phyloP scores from a whole-genome alignment of 2,797 vertebrate genomes.

The Sciaenops ocellatus region DNA sequence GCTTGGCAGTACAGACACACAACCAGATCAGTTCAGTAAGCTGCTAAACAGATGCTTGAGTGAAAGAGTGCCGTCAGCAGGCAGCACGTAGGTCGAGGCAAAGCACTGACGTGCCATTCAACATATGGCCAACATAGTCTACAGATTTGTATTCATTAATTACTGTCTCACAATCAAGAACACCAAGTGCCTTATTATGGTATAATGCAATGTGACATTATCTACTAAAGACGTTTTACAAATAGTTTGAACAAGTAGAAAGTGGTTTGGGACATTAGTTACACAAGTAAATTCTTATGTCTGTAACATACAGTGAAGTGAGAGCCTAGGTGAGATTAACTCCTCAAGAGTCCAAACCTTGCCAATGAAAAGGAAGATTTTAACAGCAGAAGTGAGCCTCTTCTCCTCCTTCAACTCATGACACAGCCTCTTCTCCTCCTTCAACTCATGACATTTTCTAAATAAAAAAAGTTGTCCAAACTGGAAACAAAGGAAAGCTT shows the following conservation, averaged over 20 bases:
- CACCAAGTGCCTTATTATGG: background rate
- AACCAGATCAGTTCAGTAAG: conserved; percentile 35
- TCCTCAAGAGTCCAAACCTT: background rate
- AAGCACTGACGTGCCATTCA: background rate
- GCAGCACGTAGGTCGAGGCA: background rate
- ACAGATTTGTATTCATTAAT: background rate
- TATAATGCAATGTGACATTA: background rate
- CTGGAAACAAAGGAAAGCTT: background rate
- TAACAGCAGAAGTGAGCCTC: background rate
- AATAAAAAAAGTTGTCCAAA: background rate
- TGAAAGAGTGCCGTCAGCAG: conserved; percentile 26
- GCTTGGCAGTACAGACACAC: conserved; percentile 37
- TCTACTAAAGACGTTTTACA: background rate
- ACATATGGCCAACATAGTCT: background rate
- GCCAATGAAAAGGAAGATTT: background rate
- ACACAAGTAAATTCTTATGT: background rate
- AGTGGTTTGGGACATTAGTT: background rate
- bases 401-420: background rate
- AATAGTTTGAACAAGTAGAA: background rate
- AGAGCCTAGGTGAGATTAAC: background rate
- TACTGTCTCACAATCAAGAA: background rate
- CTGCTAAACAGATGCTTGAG: conserved; percentile 42
- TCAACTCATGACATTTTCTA: background rate
- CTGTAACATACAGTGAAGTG: background rate
- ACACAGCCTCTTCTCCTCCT: background rate